A percentile compares a stretch with the other conserved stretches of the same genome.
These are phyloP conservation scores for Ciconia stormi DNA, from an alignment of 2,113 vertebrate genomes.

Conservation along the genomic window DNA sequence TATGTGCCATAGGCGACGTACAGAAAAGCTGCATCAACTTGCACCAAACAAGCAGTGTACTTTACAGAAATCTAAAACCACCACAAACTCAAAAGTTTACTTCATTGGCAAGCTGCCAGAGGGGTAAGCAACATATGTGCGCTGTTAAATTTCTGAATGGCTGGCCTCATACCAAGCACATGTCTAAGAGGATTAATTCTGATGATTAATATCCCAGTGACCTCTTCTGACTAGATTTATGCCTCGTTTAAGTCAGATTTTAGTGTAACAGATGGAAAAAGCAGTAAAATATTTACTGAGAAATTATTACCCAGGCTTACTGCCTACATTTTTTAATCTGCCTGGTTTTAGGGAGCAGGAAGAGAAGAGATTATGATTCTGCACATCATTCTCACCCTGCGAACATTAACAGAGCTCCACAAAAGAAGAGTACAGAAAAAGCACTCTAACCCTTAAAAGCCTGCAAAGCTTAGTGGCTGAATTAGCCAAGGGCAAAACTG, in stretches of 20 bases:
- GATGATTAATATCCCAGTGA: slow-evolving; percentile 27
- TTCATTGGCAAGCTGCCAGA: neutral
- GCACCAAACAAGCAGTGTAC: neutral
- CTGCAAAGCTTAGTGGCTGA: neutral
- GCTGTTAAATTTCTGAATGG: neutral
- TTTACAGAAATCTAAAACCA: neutral
- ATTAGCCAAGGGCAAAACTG: neutral
- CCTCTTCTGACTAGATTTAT: slow-evolving; percentile 24
- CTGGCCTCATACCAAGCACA: slow-evolving; percentile 25
- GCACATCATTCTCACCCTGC: neutral
- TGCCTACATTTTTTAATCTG: neutral
- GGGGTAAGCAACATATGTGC: slow-evolving; percentile 12
- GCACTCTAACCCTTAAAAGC: neutral
- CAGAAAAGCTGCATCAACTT: neutral
- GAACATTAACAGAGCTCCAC: neutral
- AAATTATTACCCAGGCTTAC: neutral
- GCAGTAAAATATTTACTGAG: slow-evolving; percentile 26
- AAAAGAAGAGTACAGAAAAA: neutral
- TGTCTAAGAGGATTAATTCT: slow-evolving; percentile 10
- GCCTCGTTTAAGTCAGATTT: slow-evolving; percentile 25
- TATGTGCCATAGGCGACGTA: neutral
- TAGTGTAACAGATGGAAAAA: slow-evolving; percentile 29
- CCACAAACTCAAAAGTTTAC: neutral
- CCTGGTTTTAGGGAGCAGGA: neutral
- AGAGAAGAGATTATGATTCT: neutral